A percentile compares a stretch with the other conserved stretches of the same genome.
Conservation (phyloP, 2,113 vertebrate genomes). For the Notiomystis cincta region DNA sequence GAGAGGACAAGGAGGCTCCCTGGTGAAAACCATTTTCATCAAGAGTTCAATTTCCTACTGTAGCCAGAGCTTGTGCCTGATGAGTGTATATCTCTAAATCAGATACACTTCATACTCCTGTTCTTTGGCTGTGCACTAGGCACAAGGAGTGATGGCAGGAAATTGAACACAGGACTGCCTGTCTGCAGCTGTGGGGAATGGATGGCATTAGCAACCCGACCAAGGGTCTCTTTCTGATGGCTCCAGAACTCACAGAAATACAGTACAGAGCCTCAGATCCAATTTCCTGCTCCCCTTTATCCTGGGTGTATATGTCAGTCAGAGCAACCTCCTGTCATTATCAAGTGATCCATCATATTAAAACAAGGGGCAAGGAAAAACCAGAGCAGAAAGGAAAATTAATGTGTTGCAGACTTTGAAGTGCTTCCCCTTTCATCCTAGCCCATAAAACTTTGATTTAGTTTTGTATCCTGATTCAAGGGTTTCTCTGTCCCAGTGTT, state of each 20-base stretch:
- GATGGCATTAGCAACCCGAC: not conserved
- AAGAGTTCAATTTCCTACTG: conserved; percentile 19
- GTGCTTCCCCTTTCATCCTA: conserved; percentile 4
- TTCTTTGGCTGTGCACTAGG: not conserved
- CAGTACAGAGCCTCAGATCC: not conserved
- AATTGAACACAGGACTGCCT: conserved; percentile 23
- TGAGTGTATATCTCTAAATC: not conserved
- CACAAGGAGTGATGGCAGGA: conserved; percentile 33
- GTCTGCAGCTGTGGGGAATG: not conserved
- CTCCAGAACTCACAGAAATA: not conserved
- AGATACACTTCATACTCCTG: conserved; percentile 23
- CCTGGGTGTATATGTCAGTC: not conserved
- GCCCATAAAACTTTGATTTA: conserved; percentile 26
- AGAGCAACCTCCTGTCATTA: not conserved
- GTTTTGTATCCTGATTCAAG: not conserved
- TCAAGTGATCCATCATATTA: conserved; percentile 54
- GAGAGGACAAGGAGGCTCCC: not conserved
- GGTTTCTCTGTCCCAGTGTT: not conserved
- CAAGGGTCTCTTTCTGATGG: not conserved
- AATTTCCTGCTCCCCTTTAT: conserved; percentile 62
- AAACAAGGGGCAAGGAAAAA: conserved; percentile 22
- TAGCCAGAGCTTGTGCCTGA: not conserved
- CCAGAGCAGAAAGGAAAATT: not conserved
- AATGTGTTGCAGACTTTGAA: conserved; percentile 46
- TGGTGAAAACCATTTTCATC: not conserved